Base-by-base conservation (phyloP, 2,888 invertebrate species). In the Euclidia mi region DNA sequence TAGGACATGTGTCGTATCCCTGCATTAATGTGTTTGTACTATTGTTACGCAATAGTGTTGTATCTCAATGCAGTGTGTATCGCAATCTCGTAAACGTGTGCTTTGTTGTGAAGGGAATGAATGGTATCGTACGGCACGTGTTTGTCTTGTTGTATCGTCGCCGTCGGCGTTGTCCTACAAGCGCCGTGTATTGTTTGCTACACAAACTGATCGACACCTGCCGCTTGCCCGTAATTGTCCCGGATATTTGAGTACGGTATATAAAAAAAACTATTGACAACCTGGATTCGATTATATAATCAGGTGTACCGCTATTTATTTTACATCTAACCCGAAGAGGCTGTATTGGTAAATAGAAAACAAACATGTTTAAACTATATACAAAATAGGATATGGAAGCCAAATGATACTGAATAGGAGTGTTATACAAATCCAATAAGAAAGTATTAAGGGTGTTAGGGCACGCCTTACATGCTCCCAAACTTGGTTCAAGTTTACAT, bases 401-500 rank as follows among this genome's bases (percentile, higher is more conserved):
- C 7, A 25, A 25, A 7, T 6, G 6, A 25, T 25, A 25, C 4
- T 25, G 20, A 25, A 25, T 25, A 25, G 20, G 7, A 25, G 20
- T 25, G 7, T 25, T 25, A 25, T 25, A 25, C 7, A 31, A n/a
- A 2, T n/a, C 10, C 11, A 31, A 3, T n/a, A 31, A 31, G 31
- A 9, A 31, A 31, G 31, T 25, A 25, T 25, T 35, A 15, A 14
- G 15, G 2, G 10, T n/a, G n/a, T 7, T 3, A 14, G 35, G 14
- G 9, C 2, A 15, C 35, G 35, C 15, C 9, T 15, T 2, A 15
- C 9, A 9, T 12, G 6, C 11, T 12, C 40, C 9, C 40, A 10
- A 20, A 40, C 40, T 25, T 12, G 2, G 3, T 25, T 25, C 6
- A 52, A 57, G n/a, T 57, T 35, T 40, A 40, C 41, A 32, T 42